Evolutionary conservation across 2,888 invertebrate genomes (phyloP).

Genomic region (Perithous albicinctus): DNA sequence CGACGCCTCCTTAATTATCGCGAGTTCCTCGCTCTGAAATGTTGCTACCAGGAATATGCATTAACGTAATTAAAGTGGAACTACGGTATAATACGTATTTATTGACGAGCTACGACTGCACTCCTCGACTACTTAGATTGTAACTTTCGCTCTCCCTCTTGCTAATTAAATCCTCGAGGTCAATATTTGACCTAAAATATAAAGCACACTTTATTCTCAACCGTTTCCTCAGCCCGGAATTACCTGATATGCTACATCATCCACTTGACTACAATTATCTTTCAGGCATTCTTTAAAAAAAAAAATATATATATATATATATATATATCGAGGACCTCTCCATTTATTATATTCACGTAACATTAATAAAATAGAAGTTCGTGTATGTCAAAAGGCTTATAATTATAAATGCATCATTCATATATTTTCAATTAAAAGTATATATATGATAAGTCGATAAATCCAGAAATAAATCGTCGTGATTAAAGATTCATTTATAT

Average conservation of each 20-base stretch:
- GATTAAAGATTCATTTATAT: no score
- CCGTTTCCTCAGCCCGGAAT: neutral
- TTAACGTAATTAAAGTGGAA: conserved; percentile 18
- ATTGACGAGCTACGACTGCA: conserved; percentile 17
- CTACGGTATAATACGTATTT: conserved; percentile 12
- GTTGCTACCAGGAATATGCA: conserved; percentile 22
- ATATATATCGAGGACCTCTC: neutral
- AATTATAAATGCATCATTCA: no score
- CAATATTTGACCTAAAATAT: conserved; percentile 54
- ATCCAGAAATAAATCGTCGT: no score
- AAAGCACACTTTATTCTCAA: neutral
- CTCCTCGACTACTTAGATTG: conserved; percentile 24
- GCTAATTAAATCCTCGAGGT: conserved; percentile 47
- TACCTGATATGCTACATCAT: neutral
- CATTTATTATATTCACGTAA: neutral
- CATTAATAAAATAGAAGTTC: neutral
- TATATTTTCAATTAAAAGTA: no score
- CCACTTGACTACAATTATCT: conserved; percentile 30
- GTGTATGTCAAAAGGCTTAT: neutral
- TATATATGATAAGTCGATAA: no score
- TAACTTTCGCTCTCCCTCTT: neutral
- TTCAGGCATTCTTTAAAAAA: conserved; percentile 40
- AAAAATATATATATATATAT: neutral
- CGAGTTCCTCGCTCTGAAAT: no score
- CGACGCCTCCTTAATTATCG: no score